Percentiles rank a stretch among this genome's conserved stretches.
Evolutionary conservation across 2,113 vertebrate genomes (phyloP).

Genomic region (Urocolius indicus): DNA sequence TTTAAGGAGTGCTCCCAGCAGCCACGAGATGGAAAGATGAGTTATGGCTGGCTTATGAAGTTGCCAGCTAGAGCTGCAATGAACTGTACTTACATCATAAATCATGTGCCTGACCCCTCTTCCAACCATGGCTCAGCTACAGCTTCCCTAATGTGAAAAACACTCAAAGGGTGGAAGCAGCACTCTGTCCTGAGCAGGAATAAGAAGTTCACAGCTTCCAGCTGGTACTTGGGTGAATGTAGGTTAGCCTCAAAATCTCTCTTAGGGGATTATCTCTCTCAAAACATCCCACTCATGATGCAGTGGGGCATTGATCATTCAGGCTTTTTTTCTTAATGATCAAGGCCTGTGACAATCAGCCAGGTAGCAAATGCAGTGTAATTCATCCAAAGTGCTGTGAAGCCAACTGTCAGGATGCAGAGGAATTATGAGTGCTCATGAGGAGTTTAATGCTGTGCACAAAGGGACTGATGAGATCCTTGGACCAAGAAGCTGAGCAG

Average conservation of each 20-base stretch:
- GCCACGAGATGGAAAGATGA: not conserved
- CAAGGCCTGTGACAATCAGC: not conserved
- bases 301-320: not conserved
- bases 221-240: not conserved
- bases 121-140: not conserved
- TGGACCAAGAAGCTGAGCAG: not conserved
- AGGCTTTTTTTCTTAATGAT: not conserved
- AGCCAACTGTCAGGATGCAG: not conserved
- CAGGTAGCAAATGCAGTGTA: not conserved
- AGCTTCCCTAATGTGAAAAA: not conserved
- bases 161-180: not conserved
- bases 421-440: conserved; percentile 21
- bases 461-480: conserved; percentile 24
- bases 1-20: not conserved
- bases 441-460: conserved; percentile 23
- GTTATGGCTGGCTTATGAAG: not conserved
- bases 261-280: not conserved
- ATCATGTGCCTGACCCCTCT: not conserved
- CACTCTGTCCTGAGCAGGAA: not conserved
- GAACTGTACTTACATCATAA: not conserved
- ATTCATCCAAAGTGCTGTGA: conserved; percentile 12
- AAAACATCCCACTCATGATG: not conserved
- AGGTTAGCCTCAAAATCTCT: not conserved
- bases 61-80: not conserved
- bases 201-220: not conserved